These are phyloP conservation scores for Peromyscus attwateri DNA, from an alignment of 2,797 vertebrate species.

Conservation along the genomic window DNA sequence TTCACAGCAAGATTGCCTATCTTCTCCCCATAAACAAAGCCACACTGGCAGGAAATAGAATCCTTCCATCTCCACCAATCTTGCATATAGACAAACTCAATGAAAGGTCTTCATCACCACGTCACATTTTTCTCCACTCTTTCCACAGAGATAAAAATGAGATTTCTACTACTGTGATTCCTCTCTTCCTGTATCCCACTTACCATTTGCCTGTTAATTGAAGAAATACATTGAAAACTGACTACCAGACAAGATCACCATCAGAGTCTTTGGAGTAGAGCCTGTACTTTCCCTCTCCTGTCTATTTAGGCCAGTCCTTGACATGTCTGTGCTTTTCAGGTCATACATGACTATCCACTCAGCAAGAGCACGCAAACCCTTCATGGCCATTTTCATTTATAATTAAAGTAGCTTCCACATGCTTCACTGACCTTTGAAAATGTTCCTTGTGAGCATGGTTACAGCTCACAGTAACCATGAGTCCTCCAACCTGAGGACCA, in stretches of 20 bases:
- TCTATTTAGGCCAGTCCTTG: not conserved
- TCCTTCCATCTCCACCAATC: not conserved
- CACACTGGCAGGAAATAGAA: not conserved
- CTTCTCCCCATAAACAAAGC: not conserved
- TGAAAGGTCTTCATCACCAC: not conserved
- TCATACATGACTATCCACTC: not conserved
- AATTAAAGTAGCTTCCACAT: not conserved
- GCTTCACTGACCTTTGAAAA: not conserved
- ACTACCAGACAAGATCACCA: not conserved
- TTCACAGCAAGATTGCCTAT: not conserved
- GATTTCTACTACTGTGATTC: not conserved
- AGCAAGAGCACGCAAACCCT: not conserved
- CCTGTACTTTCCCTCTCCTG: not conserved
- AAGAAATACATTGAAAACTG: not conserved
- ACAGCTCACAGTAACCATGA: not conserved
- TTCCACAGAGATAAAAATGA: not conserved
- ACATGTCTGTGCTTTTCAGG: not conserved
- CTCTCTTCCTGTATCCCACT: not conserved
- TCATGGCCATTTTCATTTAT: not conserved
- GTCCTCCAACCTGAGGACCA: not conserved
- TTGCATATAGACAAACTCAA: not conserved
- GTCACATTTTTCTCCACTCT: not conserved
- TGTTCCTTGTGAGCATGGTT: not conserved
- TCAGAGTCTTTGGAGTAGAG: not conserved
- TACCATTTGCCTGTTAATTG: not conserved